Conservation (phyloP, 2,113 vertebrate genomes). For the Istiophorus platypterus region DNA sequence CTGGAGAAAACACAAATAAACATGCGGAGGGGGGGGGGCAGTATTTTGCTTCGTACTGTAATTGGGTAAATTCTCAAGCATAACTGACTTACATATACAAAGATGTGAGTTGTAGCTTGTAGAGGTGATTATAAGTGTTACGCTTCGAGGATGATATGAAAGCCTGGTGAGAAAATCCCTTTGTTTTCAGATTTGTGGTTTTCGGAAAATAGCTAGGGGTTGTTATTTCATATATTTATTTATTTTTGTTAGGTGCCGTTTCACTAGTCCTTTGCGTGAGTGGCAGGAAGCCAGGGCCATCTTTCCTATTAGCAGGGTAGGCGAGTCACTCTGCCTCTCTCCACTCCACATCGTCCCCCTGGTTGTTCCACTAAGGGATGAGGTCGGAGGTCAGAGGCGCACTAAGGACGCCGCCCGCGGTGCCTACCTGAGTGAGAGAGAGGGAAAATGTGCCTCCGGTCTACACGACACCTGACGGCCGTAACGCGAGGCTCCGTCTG, state of each 20-base stretch:
- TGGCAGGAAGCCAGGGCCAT: constrained; percentile 56
- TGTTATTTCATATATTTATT: not conserved
- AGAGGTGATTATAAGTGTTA: constrained; percentile 38
- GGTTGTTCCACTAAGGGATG: constrained; percentile 57
- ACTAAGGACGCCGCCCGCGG: constrained; percentile 25
- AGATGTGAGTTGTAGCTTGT: constrained; percentile 19
- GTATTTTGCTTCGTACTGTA: constrained; percentile 21
- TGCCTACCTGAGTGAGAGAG: not conserved
- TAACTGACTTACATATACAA: constrained; percentile 18
- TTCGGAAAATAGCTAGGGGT: not conserved
- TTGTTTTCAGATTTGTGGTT: constrained; percentile 23
- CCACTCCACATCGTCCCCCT: constrained; percentile 35
- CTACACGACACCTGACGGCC: constrained; percentile 38
- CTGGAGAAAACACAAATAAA: constrained; percentile 24
- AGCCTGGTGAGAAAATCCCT: constrained; percentile 27
- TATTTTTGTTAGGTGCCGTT: constrained; percentile 7
- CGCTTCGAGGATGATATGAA: constrained; percentile 25
- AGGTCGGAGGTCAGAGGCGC: constrained; percentile 55
- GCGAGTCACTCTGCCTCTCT: constrained; percentile 62
- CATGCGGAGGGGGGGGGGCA: not conserved
- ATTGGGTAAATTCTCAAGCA: constrained; percentile 27
- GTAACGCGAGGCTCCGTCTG: not conserved
- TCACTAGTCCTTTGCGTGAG: constrained; percentile 23
- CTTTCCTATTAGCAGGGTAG: constrained; percentile 61
- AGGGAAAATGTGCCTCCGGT: constrained; percentile 8